phyloP scores from a whole-genome alignment of 2,888 invertebrate species.

The Macrosiphum euphorbiae region DNA sequence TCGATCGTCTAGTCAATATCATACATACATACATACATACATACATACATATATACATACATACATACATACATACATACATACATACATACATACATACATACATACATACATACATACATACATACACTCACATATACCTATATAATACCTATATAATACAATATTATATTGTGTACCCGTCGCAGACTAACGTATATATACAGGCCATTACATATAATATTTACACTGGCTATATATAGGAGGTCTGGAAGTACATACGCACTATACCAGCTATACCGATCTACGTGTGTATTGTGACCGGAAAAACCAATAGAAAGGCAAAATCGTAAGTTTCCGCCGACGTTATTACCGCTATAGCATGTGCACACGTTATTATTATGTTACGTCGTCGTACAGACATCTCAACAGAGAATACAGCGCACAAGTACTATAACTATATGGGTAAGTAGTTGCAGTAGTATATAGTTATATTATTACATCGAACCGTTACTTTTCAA shows the following conservation, averaged over 20 bases:
- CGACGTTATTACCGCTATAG: background rate
- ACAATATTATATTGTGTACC: background rate
- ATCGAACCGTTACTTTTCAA: conserved; percentile 27
- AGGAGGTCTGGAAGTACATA: too few relatives aligned
- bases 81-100: too few relatives aligned
- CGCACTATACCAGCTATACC: background rate
- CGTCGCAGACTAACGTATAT: background rate
- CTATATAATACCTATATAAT: background rate
- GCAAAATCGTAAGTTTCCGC: conserved; percentile 12
- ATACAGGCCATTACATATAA: background rate
- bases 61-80: too few relatives aligned
- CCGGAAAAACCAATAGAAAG: conserved; percentile 10
- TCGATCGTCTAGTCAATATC: background rate
- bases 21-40: too few relatives aligned
- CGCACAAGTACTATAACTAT: background rate
- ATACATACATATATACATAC: too few relatives aligned
- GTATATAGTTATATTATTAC: background rate
- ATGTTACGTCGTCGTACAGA: background rate
- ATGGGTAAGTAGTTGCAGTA: background rate
- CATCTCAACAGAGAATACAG: background rate
- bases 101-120: too few relatives aligned
- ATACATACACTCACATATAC: too few relatives aligned
- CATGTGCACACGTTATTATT: background rate
- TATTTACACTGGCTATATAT: background rate
- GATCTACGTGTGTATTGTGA: background rate